Base-by-base conservation (phyloP, 2,797 vertebrate genomes). In the Gymnothorax javanicus region DNA sequence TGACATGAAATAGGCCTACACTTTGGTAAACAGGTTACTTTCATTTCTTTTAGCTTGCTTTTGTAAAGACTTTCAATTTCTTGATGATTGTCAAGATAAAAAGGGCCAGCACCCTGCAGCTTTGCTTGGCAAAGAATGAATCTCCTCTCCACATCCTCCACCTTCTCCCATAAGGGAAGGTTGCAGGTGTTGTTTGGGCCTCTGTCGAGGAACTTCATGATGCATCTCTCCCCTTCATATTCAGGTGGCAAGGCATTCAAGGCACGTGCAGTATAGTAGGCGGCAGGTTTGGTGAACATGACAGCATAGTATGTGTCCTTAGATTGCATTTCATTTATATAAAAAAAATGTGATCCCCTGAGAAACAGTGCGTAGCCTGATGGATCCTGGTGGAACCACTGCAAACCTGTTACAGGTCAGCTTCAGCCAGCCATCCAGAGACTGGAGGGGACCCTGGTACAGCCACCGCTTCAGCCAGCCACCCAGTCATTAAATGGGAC, bases 41-140 rank as follows among this genome's bases (percentile, higher is more conserved):
- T 82, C 8, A 82, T 84, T 25, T 56, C 58, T 84, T 84, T 84
- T 23, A 82, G 43, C 79, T 33, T 82, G 43, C 54, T 82, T 82
- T 17, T n/a, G 58, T 4, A n/a, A 8, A 17, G 82, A 58, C 17
- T 60, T 33, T 84, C 25, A 84, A 20, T 60, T 5, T 25, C 57
- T 2, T 60, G 20, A 60, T 84, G 54, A 23, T 84, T 58, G 8
- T 50, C 25, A 9, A 84, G 60, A 23, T 4, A n/a, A 8, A 58
- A 62, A 11, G 79, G 79, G 52, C 79, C 79, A 54, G 79, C 43
- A 6, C 79, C 79, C 33, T 82, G 43, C 79, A 82, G 79, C 20
- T 82, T 50, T 82, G 79, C 79, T 43, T 82, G 15, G 43, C 79
- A 82, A 50, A 82, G 79, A 11, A 82, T 54, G 27, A 82, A 82